Base-by-base conservation (phyloP, 2,888 invertebrate species). In the Chaetogeoica ovagalla region DNA sequence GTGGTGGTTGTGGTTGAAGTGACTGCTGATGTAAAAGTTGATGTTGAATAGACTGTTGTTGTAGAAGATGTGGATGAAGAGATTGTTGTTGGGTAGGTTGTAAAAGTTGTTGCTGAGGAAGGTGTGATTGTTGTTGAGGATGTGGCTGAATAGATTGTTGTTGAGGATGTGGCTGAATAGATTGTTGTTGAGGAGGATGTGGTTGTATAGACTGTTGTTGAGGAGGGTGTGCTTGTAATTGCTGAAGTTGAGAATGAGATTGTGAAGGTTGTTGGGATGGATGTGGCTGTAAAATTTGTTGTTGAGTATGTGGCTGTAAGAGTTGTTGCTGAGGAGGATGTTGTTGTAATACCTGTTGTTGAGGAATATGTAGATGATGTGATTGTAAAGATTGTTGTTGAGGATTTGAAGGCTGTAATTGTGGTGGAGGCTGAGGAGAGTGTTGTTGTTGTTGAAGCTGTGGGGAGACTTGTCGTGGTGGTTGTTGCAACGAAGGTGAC, bases 1-100 rank as follows among this genome's bases (percentile, higher is more conserved):
- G 72, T 15, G 19, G 17, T 30, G 19, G 74, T 48, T 23, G 73
- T 23, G 21, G 43, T 52, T 43, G 59, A 23, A 17, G 43, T n/a
- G 83, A 4, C 17, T 71, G 43, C 30, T 48, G 73, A 15, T 72
- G 62, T 48, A 48, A 1, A 48, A 48, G 48, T 48, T 48, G 48
- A 11, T 48, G 48, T 13, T 48, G 48, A 48, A 48, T 48, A 13
- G 48, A 13, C 11, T 48, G 48, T 13, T 48, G 13, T 13, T 48
- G 48, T 48, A 11, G 48, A 48, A 48, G 48, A 13, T 52, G 73
- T 0, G 8, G n/a, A 0, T 15, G 15, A 55, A 19, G 2, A 1
- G 13, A 62, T 62, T 73, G 62, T 15, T 48, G 48, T 11, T 48
- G 48, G 15, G 13, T 13, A 48, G 59, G 43, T 2, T 48, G 72